Evolutionary conservation across 2,113 vertebrate genomes (phyloP).

Genomic region (Pipra filicauda): DNA sequence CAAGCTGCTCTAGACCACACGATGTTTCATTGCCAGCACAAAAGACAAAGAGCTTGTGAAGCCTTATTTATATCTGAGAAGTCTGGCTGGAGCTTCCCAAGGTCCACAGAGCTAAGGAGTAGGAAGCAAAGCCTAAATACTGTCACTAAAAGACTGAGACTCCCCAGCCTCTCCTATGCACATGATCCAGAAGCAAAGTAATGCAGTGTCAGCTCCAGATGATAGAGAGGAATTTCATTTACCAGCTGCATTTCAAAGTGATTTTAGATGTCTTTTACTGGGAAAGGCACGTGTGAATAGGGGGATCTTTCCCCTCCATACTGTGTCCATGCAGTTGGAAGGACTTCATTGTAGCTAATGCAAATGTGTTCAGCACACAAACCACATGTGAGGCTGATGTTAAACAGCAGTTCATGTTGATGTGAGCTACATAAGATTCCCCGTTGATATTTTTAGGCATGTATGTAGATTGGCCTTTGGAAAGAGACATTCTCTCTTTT

Average conservation of each 20-base stretch:
- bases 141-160: neutral
- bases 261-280: neutral
- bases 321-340: neutral
- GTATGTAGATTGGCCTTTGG: neutral
- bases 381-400: neutral
- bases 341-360: neutral
- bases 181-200: neutral
- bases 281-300: neutral
- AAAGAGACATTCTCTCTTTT: neutral
- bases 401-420: neutral
- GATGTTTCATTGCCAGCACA: neutral
- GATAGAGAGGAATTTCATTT: neutral
- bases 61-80: neutral
- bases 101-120: neutral
- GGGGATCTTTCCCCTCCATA: neutral
- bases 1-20: neutral
- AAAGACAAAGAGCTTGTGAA: neutral
- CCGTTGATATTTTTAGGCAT: neutral
- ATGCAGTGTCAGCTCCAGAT: neutral
- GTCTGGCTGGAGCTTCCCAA: neutral
- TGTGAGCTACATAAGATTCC: neutral
- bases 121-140: neutral
- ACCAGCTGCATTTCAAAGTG: conserved; percentile 10
- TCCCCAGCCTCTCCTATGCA: neutral
- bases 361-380: neutral